Evolutionary conservation across 2,797 vertebrate genomes (phyloP).

Genomic region (Tachyglossus aculeatus): DNA sequence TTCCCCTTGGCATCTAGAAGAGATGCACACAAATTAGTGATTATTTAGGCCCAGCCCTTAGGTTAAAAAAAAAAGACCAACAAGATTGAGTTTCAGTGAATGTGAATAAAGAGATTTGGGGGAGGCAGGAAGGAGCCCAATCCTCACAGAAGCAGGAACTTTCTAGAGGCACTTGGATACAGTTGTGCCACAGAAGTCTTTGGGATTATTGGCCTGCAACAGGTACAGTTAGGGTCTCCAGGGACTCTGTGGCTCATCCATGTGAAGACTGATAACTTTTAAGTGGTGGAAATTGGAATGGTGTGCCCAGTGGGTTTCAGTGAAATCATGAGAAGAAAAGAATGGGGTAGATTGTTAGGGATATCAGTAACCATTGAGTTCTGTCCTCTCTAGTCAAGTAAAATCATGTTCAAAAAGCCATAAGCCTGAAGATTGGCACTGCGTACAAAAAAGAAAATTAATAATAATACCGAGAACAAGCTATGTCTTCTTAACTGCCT

Average conservation of each 20-base stretch:
- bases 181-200: constrained; percentile 41
- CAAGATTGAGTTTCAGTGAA: constrained; percentile 35
- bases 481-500: constrained; percentile 78
- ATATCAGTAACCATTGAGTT: constrained; percentile 62
- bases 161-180: constrained; percentile 28
- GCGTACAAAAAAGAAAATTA: constrained; percentile 63
- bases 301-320: constrained; percentile 49
- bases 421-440: constrained; percentile 80
- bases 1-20: constrained; percentile 38
- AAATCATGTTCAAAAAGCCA: constrained; percentile 79
- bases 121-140: constrained; percentile 7
- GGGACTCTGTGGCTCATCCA: constrained; percentile 42
- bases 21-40: constrained; percentile 45
- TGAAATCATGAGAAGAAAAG: constrained; percentile 50
- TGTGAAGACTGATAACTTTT: constrained; percentile 35
- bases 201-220: constrained; percentile 23
- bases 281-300: constrained; percentile 33
- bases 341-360: constrained; percentile 45
- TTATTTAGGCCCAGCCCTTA: constrained; percentile 65
- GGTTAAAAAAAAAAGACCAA: constrained; percentile 44
- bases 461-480: constrained; percentile 55
- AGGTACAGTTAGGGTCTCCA: not conserved
- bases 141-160: constrained; percentile 40
- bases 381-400: constrained; percentile 69
- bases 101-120: constrained; percentile 31